These are phyloP conservation scores for Leptoteleia sp. DNA, from an alignment of 1,140 invertebrate genomes.

Conservation along the genomic window DNA sequence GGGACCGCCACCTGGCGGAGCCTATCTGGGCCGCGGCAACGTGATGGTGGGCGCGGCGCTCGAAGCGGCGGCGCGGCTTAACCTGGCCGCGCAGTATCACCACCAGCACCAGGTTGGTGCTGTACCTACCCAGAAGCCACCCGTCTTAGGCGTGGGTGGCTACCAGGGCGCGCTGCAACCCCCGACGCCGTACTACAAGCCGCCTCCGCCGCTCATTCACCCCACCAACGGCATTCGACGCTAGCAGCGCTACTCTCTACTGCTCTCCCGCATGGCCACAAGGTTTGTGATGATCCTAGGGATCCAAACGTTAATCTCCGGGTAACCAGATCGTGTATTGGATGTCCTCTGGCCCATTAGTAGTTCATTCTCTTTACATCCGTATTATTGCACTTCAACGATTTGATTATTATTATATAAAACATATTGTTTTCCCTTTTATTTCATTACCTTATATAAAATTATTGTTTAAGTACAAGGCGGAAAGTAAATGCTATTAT, in stretches of 20 bases:
- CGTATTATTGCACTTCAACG: too few species aligned
- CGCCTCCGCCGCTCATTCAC: constrained; percentile 64
- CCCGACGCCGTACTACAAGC: constrained; percentile 63
- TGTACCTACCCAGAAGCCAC: constrained; percentile 34
- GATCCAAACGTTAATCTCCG: constrained; percentile 22
- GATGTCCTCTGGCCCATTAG: too few species aligned
- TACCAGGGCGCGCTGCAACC: constrained; percentile 58
- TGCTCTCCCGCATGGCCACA: constrained; percentile 54
- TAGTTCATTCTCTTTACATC: too few species aligned
- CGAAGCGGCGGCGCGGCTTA: constrained; percentile 47
- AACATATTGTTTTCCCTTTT: too few species aligned
- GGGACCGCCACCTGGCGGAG: too few species aligned
- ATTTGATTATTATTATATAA: too few species aligned
- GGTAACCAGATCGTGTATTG: constrained; percentile 24
- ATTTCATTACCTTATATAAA: too few species aligned
- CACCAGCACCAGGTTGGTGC: constrained; percentile 52
- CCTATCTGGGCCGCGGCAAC: constrained; percentile 3
- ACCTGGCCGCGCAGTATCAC: constrained; percentile 50
- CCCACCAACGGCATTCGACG: constrained; percentile 69
- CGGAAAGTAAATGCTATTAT: too few species aligned
- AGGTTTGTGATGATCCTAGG: constrained; percentile 66
- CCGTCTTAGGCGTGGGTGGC: constrained; percentile 60
- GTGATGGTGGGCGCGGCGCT: constrained; percentile 46
- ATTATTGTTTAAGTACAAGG: too few species aligned
- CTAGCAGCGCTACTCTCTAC: constrained; percentile 61